Conservation (phyloP, 2,113 vertebrate species). For the Dipodomys stephensi region DNA sequence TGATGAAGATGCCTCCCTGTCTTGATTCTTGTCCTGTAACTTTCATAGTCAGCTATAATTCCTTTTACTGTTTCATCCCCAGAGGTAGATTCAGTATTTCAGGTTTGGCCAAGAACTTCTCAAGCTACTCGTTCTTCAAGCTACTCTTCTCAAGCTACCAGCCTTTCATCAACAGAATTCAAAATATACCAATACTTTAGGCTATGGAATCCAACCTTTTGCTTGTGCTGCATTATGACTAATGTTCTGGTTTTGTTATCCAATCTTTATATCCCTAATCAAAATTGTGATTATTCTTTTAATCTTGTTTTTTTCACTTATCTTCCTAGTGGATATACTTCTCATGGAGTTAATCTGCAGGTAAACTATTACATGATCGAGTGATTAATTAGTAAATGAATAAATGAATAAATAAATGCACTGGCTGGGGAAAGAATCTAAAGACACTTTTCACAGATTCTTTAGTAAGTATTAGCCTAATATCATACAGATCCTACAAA, state of each 20-base stretch:
- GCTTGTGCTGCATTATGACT: not conserved
- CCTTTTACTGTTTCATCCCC: not conserved
- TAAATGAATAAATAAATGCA: slow-evolving; percentile 26
- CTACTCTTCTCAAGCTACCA: too few relatives aligned
- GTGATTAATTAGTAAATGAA: slow-evolving; percentile 30
- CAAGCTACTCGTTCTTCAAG: not conserved
- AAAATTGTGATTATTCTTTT: not conserved
- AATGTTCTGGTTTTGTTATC: not conserved
- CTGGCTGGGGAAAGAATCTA: slow-evolving; percentile 42
- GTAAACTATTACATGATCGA: not conserved
- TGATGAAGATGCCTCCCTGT: not conserved
- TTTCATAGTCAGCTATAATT: not conserved
- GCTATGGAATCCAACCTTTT: not conserved
- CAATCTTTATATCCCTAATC: too few relatives aligned
- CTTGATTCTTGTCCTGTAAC: not conserved
- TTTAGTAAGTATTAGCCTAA: slow-evolving; percentile 19
- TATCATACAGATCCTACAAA: slow-evolving; percentile 48
- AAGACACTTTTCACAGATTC: slow-evolving; percentile 48
- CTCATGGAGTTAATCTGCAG: not conserved
- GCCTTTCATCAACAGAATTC: not conserved
- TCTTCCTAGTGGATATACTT: not conserved
- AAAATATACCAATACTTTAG: not conserved
- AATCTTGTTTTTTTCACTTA: not conserved
- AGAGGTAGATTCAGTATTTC: slow-evolving; percentile 6
- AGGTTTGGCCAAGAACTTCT: not conserved